Evolutionary conservation across 2,888 invertebrate species (phyloP).

Genomic region (Drosophila robusta): DNA sequence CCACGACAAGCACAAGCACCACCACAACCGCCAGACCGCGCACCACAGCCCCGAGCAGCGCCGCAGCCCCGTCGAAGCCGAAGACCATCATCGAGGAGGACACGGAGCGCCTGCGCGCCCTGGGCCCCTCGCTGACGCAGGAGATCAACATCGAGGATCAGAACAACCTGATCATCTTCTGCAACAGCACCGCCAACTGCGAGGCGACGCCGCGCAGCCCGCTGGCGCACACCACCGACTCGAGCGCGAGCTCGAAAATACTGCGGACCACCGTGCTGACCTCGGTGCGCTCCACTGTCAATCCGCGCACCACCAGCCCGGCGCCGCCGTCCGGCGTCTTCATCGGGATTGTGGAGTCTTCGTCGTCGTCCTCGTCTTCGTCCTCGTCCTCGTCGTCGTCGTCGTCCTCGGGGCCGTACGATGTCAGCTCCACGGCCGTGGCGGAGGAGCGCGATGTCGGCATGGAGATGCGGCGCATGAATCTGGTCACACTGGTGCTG

Average conservation of each 20-base stretch:
- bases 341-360: slow-evolving; percentile 63
- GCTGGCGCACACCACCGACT: slow-evolving; percentile 82
- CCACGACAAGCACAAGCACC: slow-evolving; percentile 22
- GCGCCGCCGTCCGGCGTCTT: slow-evolving; percentile 29
- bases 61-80: slow-evolving; percentile 17
- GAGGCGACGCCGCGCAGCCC: slow-evolving; percentile 60
- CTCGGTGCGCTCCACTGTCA: slow-evolving; percentile 83
- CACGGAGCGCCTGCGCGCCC: slow-evolving; percentile 70
- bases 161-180: slow-evolving; percentile 83
- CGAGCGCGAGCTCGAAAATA: slow-evolving; percentile 85
- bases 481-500: slow-evolving; percentile 87
- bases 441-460: slow-evolving; percentile 86
- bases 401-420: slow-evolving; percentile 33
- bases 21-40: slow-evolving; percentile 32
- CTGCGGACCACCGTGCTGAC: slow-evolving; percentile 86
- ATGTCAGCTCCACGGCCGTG: slow-evolving; percentile 73
- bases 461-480: slow-evolving; percentile 87
- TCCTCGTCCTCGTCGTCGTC: slow-evolving; percentile 32
- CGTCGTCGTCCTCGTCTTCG: slow-evolving; percentile 26
- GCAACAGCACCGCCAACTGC: slow-evolving; percentile 83
- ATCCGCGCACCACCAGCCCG: slow-evolving; percentile 67
- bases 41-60: slow-evolving; percentile 29
- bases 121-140: slow-evolving; percentile 78
- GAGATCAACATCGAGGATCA: slow-evolving; percentile 81
- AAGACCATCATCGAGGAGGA: slow-evolving; percentile 77